phyloP scores from a whole-genome alignment of 2,797 vertebrate species.

The Dendrocincla fuliginosa region DNA sequence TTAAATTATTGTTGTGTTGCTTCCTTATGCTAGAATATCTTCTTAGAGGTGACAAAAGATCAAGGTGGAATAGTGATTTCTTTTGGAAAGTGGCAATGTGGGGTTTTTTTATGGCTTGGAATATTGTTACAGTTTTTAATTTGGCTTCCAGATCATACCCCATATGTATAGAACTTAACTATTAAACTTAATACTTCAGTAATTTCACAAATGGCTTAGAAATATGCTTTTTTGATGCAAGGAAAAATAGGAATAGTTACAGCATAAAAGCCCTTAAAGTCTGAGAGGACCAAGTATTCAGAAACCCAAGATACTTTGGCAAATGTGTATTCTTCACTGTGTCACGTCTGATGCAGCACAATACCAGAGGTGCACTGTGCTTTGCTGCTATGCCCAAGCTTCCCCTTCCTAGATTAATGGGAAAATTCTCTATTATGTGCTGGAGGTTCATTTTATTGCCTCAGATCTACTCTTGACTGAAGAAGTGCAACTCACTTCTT shows the following conservation, averaged over 20 bases:
- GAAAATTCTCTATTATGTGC: background rate
- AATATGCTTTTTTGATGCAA: background rate
- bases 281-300: background rate
- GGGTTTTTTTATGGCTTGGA: background rate
- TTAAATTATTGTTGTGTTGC: background rate
- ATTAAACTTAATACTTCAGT: background rate
- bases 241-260: background rate
- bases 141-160: background rate
- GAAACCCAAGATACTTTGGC: background rate
- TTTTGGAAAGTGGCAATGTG: background rate
- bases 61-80: background rate
- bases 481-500: background rate
- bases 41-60: background rate
- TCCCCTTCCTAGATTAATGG: background rate
- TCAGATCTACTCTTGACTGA: background rate
- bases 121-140: background rate
- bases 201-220: background rate
- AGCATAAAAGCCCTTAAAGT: background rate
- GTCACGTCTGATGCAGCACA: background rate
- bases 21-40: background rate
- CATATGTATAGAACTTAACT: background rate
- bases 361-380: background rate
- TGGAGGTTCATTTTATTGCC: background rate
- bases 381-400: background rate
- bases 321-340: background rate